phyloP scores from a whole-genome alignment of 2,888 invertebrate genomes.

The Andrena fulva region DNA sequence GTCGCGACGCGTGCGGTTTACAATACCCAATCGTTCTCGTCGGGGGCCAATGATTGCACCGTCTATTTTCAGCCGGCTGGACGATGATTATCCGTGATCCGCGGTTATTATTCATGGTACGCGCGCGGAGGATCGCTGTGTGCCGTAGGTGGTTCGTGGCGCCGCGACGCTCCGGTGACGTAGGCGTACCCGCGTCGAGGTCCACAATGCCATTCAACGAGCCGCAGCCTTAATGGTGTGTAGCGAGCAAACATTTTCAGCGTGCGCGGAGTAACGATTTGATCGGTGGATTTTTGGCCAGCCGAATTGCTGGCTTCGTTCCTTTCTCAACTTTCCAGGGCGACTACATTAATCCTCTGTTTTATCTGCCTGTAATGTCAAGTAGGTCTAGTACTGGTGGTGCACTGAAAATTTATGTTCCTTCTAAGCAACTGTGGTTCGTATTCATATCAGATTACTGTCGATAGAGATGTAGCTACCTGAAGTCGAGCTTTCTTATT shows the following conservation, averaged over 20 bases:
- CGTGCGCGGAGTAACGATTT: background rate
- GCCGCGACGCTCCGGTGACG: conserved; percentile 57
- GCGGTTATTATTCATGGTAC: conserved; percentile 43
- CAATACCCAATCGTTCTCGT: conserved; percentile 43
- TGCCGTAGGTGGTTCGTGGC: conserved; percentile 60
- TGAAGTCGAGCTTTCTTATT: background rate
- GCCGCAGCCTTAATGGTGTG: conserved; percentile 37
- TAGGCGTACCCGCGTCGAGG: conserved; percentile 48
- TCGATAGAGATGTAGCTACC: too few species aligned
- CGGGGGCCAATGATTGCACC: conserved; percentile 23
- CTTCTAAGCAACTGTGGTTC: too few species aligned
- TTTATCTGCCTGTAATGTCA: background rate
- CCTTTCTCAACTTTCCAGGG: background rate
- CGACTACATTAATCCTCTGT: background rate
- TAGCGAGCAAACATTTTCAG: conserved; percentile 41
- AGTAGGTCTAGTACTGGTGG: too few species aligned
- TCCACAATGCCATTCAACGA: conserved; percentile 41
- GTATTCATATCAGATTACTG: too few species aligned
- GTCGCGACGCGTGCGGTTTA: background rate
- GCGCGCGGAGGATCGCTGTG: conserved; percentile 18
- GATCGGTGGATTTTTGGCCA: background rate
- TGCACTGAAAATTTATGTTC: too few species aligned
- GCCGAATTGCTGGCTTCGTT: background rate
- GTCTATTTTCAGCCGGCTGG: conserved; percentile 42
- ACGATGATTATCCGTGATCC: conserved; percentile 49